Base-by-base conservation (phyloP, 2,113 vertebrate genomes). In the Turdus rufiventris region DNA sequence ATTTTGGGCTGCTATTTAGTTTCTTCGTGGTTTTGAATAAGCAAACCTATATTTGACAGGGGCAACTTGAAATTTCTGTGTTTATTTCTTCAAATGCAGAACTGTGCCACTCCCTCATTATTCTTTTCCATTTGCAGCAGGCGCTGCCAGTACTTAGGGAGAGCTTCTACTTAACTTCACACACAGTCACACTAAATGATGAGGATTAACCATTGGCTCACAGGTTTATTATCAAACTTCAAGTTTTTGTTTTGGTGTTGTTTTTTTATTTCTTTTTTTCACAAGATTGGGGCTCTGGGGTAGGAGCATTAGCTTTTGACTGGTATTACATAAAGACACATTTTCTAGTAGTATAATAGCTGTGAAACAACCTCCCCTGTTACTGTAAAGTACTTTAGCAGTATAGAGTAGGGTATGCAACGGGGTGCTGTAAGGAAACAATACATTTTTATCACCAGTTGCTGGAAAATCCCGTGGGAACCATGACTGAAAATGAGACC, bases 21-120 rank as follows among this genome's bases (percentile, higher is more conserved):
- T 75, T 89, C 28, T 45, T 3, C 0, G 0, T 50, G 60, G 31
- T n/a, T 82, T 34, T 82, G 36, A 48, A 28, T 43, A 93, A 71
- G 23, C 12, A 2, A 6, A 26, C 12, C 24, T 77, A 48, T 53
- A 16, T 66, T 54, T 36, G n/a, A 45, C 13, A n/a, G 0, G 0
- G 38, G 86, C 18, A 61, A 48, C 24, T 83, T 53, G 20, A 83
- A 14, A 53, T 78, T 53, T 75, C 51, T 33, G 34, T 36, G 6
- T 71, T 88, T 74, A 38, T 75, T 82, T 78, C 25, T 83, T 72
- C 72, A 75, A 42, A 63, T 14, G 5, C 45, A 71, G 1, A 7
- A 53, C 38, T 50, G 15, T 74, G 53, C 72, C 4, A 1, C 53
- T 85, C 42, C 36, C n/a, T 29, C 1, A 73, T 88, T 63, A 15